Conservation (phyloP, 2,113 vertebrate species). For the Aviceda subcristata region DNA sequence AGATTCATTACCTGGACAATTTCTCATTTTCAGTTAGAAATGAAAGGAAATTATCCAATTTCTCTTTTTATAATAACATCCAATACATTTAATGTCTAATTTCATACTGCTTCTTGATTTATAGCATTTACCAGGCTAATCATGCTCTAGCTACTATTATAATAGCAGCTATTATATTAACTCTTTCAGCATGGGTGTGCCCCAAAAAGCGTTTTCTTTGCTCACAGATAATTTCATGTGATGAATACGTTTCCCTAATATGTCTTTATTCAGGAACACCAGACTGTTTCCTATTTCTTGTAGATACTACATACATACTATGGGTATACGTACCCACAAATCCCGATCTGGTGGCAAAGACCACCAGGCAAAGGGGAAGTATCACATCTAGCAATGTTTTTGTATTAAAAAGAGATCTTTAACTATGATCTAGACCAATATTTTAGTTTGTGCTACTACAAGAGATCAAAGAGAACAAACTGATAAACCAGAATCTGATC, state of each 20-base stretch:
- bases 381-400: background rate
- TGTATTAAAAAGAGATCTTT: background rate
- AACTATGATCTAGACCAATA: background rate
- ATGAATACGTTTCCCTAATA: background rate
- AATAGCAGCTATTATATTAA: constrained; percentile 30
- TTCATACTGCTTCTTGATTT: constrained; percentile 66
- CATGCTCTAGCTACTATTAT: background rate
- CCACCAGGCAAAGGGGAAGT: background rate
- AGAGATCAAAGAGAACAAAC: background rate
- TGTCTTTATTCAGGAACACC: background rate
- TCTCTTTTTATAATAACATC: constrained; percentile 66
- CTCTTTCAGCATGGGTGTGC: background rate
- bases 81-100: constrained; percentile 61
- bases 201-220: background rate
- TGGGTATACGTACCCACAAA: background rate
- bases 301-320: background rate
- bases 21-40: constrained; percentile 75
- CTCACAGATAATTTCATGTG: background rate
- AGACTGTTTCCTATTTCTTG: background rate
- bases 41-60: constrained; percentile 73
- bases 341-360: background rate
- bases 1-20: constrained; percentile 65
- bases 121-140: constrained; percentile 54
- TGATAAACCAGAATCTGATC: background rate
- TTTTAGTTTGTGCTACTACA: background rate